These are phyloP conservation scores for Corythoichthys haematopterus DNA, from an alignment of 2,113 vertebrate species.

Conservation along the genomic window DNA sequence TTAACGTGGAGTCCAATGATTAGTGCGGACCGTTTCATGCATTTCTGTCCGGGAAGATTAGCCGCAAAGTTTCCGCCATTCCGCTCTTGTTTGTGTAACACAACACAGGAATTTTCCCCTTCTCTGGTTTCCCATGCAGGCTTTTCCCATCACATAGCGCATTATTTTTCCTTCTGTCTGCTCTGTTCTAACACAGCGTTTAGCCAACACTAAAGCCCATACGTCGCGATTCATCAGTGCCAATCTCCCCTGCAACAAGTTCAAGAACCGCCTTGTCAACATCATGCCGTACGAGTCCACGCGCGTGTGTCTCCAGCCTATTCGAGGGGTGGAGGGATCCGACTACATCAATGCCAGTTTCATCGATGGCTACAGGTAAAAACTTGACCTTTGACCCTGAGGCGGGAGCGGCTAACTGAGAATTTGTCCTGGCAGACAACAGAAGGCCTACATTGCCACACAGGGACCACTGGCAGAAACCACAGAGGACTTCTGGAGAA, in stretches of 20 bases:
- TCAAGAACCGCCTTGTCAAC: constrained; percentile 99
- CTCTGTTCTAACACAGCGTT: constrained; percentile 72
- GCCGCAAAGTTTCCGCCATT: constrained; percentile 31
- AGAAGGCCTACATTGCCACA: constrained; percentile 97
- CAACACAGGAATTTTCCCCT: constrained; percentile 25
- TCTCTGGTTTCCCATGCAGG: constrained; percentile 16
- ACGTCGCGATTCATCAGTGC: constrained; percentile 99
- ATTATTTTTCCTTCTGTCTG: background rate
- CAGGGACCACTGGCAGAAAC: constrained; percentile 97
- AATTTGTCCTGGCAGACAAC: constrained; percentile 75
- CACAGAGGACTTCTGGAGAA: constrained; percentile 98
- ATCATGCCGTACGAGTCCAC: constrained; percentile 99
- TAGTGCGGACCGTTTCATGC: no score
- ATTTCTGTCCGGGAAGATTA: background rate
- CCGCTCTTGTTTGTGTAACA: constrained; percentile 39
- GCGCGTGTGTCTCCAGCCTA: constrained; percentile 94
- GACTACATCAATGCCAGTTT: constrained; percentile 99
- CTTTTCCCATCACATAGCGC: background rate
- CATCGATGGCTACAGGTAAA: constrained; percentile 97
- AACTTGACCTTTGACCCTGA: background rate
- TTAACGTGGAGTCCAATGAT: no score
- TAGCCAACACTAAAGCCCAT: constrained; percentile 98
- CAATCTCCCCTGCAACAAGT: constrained; percentile 99
- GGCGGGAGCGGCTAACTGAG: background rate
- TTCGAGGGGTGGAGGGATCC: constrained; percentile 95